phyloP scores from a whole-genome alignment of 1,140 invertebrate species.

The Drosophila arizonae region DNA sequence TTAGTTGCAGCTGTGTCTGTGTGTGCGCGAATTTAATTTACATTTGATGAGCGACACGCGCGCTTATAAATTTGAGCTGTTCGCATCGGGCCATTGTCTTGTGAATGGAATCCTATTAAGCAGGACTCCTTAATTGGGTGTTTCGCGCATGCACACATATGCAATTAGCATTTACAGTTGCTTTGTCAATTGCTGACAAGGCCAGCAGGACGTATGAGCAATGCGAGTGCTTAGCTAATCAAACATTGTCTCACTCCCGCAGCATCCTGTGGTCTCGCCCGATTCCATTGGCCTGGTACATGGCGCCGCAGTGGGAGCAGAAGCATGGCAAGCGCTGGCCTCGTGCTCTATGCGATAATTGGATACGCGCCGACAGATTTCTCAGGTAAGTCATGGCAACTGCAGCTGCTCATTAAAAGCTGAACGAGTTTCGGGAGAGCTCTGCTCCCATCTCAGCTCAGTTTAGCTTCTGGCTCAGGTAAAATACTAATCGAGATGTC shows the following conservation, averaged over 20 bases:
- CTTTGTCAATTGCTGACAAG: constrained; percentile 4
- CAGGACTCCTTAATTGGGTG: constrained; percentile 1
- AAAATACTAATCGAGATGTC: constrained; percentile 20
- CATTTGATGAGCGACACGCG: constrained; percentile 39
- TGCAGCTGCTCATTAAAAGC: constrained; percentile 1
- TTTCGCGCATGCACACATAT: constrained; percentile 1
- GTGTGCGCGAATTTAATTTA: constrained; percentile 32
- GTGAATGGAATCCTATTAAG: neutral
- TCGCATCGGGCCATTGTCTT: neutral
- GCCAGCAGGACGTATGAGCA: constrained; percentile 34
- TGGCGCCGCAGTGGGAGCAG: constrained; percentile 92
- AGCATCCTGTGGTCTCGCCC: constrained; percentile 94
- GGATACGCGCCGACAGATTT: constrained; percentile 94
- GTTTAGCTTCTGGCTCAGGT: no score
- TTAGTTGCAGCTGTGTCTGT: neutral
- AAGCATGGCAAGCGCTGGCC: constrained; percentile 91
- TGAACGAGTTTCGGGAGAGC: constrained; percentile 40
- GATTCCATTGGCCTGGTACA: constrained; percentile 96
- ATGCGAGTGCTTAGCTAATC: constrained; percentile 15
- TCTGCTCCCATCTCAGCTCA: neutral
- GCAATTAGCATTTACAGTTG: constrained; percentile 7
- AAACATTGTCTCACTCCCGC: constrained; percentile 47
- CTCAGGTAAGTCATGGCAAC: constrained; percentile 78
- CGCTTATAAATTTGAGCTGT: neutral
- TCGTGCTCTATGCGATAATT: constrained; percentile 91